Evolutionary conservation across 1,140 invertebrate species (phyloP).

Genomic region (honey bee (Apis mellifera)): DNA sequence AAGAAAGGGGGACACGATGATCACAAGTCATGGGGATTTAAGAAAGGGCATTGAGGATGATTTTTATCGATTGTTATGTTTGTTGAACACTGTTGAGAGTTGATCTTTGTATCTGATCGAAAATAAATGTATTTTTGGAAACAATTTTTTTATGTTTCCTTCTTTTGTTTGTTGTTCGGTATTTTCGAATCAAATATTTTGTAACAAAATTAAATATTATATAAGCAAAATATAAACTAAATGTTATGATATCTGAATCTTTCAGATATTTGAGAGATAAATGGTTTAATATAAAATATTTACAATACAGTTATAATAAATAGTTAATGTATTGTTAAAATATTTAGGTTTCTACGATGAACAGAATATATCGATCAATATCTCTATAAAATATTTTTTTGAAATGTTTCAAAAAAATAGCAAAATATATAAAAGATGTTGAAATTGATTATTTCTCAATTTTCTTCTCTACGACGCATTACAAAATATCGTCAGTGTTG

Average conservation of each 20-base stretch:
- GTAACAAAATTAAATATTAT: too few relatives aligned
- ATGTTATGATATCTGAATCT: not conserved
- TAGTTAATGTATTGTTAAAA: too few relatives aligned
- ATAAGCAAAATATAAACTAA: not conserved
- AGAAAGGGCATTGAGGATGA: slow-evolving; percentile 54
- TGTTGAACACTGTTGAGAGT: slow-evolving; percentile 26
- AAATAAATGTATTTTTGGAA: slow-evolving; percentile 28
- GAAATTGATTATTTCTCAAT: too few relatives aligned
- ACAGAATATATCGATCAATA: too few relatives aligned
- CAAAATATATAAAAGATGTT: too few relatives aligned
- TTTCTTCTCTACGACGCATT: too few relatives aligned
- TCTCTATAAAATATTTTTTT: too few relatives aligned
- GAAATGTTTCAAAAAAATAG: too few relatives aligned
- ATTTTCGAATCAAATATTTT: not conserved
- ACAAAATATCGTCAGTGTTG: too few relatives aligned
- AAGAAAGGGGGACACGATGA: slow-evolving; percentile 70
- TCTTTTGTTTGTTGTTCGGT: not conserved
- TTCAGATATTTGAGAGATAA: not conserved
- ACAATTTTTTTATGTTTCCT: not conserved
- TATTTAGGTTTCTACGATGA: too few relatives aligned
- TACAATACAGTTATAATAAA: too few relatives aligned
- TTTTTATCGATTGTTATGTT: slow-evolving; percentile 22
- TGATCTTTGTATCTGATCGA: slow-evolving; percentile 33
- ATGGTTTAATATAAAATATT: too few relatives aligned
- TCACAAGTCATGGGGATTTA: slow-evolving; percentile 59